Evolutionary conservation across 2,888 invertebrate species (phyloP).

Genomic region (Portevinia maculata): DNA sequence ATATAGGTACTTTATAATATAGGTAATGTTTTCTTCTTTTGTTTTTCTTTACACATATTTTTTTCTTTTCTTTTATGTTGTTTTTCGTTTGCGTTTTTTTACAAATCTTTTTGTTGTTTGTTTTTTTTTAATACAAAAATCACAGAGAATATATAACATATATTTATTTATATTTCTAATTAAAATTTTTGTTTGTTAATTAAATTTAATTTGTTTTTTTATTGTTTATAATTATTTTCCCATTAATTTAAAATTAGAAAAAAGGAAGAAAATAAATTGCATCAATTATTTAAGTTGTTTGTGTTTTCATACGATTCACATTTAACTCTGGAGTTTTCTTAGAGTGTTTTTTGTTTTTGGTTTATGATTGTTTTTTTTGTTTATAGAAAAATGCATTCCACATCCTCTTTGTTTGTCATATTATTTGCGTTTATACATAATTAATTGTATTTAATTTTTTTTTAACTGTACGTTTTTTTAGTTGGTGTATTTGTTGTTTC

Average conservation of each 20-base stretch:
- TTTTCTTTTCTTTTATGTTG: constrained; percentile 52
- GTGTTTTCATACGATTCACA: constrained; percentile 36
- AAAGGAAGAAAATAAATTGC: constrained; percentile 72
- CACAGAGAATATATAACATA: constrained; percentile 75
- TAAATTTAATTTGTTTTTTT: constrained; percentile 52
- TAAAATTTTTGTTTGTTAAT: constrained; percentile 54
- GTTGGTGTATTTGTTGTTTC: constrained; percentile 69
- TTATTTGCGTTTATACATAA: constrained; percentile 22
- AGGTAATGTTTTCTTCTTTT: neutral
- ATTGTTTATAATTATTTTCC: constrained; percentile 62
- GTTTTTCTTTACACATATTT: constrained; percentile 37
- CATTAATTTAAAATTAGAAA: constrained; percentile 65
- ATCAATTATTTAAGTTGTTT: constrained; percentile 61
- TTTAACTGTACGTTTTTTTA: constrained; percentile 17
- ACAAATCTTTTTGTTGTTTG: constrained; percentile 66
- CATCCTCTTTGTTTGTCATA: constrained; percentile 45
- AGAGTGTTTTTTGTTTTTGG: constrained; percentile 19
- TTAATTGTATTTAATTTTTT: constrained; percentile 28
- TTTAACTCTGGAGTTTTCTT: constrained; percentile 16
- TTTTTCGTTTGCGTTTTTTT: constrained; percentile 48
- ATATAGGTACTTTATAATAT: constrained; percentile 47
- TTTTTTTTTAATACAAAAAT: constrained; percentile 75
- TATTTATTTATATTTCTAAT: constrained; percentile 68
- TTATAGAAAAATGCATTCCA: constrained; percentile 69
- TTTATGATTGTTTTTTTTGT: constrained; percentile 41